Evolutionary conservation across 2,888 invertebrate species (phyloP).

Genomic region (Drosophila lutescens): DNA sequence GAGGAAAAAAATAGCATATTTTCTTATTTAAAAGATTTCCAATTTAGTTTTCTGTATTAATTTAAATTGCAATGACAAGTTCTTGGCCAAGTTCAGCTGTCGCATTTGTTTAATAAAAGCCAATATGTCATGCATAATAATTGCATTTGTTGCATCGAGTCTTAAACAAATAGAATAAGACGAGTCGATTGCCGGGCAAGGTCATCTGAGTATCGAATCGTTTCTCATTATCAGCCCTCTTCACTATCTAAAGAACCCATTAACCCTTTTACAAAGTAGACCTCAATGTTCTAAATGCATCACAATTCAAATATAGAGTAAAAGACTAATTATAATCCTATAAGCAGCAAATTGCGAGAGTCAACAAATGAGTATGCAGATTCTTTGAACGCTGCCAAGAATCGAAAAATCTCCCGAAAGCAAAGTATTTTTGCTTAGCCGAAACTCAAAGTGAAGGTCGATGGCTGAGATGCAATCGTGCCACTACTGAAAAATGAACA

Average conservation of each 20-base stretch:
- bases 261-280: constrained; percentile 1
- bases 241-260: not conserved
- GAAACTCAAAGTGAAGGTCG: constrained; percentile 39
- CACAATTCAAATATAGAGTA: constrained; percentile 19
- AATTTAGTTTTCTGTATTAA: constrained; percentile 3
- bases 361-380: constrained; percentile 49
- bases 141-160: constrained; percentile 8
- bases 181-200: constrained; percentile 7
- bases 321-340: constrained; percentile 29
- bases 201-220: constrained; percentile 2
- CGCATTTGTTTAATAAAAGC: constrained; percentile 12
- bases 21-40: not conserved
- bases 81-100: constrained; percentile 12
- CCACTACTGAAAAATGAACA: not conserved
- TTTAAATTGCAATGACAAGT: not conserved
- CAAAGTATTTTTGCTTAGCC: constrained; percentile 9
- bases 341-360: constrained; percentile 19
- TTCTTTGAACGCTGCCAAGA: constrained; percentile 33
- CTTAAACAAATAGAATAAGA: constrained; percentile 4
- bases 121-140: constrained; percentile 12
- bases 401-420: constrained; percentile 15
- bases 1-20: not conserved
- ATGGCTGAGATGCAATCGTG: constrained; percentile 15
- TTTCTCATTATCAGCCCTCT: constrained; percentile 8
- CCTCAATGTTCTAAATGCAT: constrained; percentile 11